A percentile compares a stretch with the other conserved stretches of the same genome.
Conservation (phyloP, 2,888 invertebrate genomes). For the Pediacus dermestoides region DNA sequence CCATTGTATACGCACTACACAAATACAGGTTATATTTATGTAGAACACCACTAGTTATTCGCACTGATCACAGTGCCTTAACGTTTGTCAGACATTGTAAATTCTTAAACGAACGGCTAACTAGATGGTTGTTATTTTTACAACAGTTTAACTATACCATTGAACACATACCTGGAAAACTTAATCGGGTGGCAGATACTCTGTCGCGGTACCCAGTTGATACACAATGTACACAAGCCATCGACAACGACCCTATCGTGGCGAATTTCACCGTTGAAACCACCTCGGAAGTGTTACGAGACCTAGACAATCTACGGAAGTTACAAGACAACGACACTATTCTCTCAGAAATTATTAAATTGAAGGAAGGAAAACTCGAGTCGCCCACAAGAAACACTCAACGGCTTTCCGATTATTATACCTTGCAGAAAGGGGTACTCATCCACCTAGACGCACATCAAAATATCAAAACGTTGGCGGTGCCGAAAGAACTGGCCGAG, state of each 20-base stretch:
- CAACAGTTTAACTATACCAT: conserved; percentile 12
- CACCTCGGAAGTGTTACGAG: no score
- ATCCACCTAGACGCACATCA: no score
- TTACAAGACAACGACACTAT: no score
- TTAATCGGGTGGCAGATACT: conserved; percentile 10
- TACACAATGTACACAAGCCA: no score
- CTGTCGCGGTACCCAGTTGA: conserved; percentile 11
- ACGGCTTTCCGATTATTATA: no score
- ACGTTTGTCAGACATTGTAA: conserved; percentile 10
- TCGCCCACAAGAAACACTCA: no score
- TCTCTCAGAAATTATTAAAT: no score
- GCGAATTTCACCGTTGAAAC: neutral
- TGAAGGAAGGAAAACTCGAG: no score
- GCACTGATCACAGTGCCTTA: conserved; percentile 12
- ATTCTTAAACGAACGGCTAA: conserved; percentile 9
- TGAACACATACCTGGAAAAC: conserved; percentile 7
- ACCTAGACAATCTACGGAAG: no score
- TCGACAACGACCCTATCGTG: neutral
- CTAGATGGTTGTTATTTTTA: conserved; percentile 8
- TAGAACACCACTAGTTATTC: conserved; percentile 5
- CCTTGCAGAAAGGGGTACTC: neutral
- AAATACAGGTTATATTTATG: conserved; percentile 5
- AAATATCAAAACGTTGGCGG: neutral
- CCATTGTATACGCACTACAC: conserved; percentile 8
- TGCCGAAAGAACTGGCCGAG: neutral